phyloP scores from a whole-genome alignment of 2,113 vertebrate species.

The Myanophis thanlyinensis region DNA sequence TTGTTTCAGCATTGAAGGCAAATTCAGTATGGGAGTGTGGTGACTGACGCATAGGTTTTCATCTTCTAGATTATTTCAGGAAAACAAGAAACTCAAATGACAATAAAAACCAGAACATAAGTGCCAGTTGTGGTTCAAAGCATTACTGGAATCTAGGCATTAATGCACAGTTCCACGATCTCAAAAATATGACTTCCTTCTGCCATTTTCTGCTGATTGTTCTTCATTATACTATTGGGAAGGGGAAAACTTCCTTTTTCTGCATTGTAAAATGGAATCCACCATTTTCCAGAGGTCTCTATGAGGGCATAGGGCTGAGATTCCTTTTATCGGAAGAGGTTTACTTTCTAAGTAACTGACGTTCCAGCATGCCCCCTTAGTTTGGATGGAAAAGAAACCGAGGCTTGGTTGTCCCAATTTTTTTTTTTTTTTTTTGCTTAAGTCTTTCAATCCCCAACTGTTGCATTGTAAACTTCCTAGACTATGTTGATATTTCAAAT shows the following conservation, averaged over 20 bases:
- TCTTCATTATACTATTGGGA: neutral
- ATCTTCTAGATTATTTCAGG: neutral
- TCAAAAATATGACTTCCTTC: neutral
- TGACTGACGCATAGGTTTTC: neutral
- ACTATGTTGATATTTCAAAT: neutral
- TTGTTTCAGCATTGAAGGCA: constrained; percentile 7
- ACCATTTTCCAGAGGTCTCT: neutral
- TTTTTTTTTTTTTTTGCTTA: neutral
- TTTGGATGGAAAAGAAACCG: neutral
- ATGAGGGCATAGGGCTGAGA: neutral
- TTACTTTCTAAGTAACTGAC: neutral
- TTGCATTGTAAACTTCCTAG: neutral
- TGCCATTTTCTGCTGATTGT: neutral
- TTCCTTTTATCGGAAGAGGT: neutral
- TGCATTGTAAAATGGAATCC: neutral
- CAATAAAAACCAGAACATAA: neutral
- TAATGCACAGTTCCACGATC: neutral
- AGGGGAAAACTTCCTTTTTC: neutral
- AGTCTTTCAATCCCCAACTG: neutral
- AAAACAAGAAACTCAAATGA: neutral
- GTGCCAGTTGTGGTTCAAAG: neutral
- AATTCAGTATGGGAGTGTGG: neutral
- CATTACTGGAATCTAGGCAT: neutral
- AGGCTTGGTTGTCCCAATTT: neutral
- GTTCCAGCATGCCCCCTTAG: neutral